Percentiles rank a stretch among this genome's conserved stretches.
Conservation (phyloP, 1,140 invertebrate species). For the Drosophila cardini region DNA sequence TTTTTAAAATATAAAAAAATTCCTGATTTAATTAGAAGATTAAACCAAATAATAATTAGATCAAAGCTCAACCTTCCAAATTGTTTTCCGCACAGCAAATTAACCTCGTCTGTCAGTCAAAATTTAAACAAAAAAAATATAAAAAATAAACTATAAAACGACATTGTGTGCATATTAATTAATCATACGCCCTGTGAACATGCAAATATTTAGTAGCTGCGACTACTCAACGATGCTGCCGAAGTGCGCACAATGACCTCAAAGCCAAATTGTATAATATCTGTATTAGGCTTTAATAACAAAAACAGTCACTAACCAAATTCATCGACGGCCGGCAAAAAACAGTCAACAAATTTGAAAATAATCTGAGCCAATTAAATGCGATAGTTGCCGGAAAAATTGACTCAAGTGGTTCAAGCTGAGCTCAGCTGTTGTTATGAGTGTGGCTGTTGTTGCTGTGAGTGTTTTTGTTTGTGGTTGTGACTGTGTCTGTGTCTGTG, state of each 20-base stretch:
- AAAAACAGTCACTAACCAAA: constrained; percentile 23
- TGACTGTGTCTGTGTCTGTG: no score
- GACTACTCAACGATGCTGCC: constrained; percentile 11
- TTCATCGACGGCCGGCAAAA: constrained; percentile 23
- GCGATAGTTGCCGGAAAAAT: constrained; percentile 56
- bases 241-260: constrained; percentile 66
- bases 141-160: constrained; percentile 12
- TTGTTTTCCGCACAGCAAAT: constrained; percentile 52
- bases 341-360: constrained; percentile 65
- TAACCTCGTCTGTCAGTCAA: constrained; percentile 18
- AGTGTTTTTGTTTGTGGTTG: constrained; percentile 5
- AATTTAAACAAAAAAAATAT: neutral
- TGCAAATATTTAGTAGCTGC: constrained; percentile 58
- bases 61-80: constrained; percentile 49
- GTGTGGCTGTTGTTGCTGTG: neutral
- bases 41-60: neutral
- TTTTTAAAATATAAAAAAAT: neutral
- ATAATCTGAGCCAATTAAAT: constrained; percentile 72
- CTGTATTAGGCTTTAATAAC: constrained; percentile 58
- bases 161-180: constrained; percentile 71
- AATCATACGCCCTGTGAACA: constrained; percentile 71
- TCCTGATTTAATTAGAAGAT: neutral
- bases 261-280: constrained; percentile 69
- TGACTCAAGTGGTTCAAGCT: constrained; percentile 40
- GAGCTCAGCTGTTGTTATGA: constrained; percentile 7